Evolutionary conservation across 2,888 invertebrate genomes (phyloP), one percentile per base, ranked within the genome.

Genomic region (Abrostola triplasia): DNA sequence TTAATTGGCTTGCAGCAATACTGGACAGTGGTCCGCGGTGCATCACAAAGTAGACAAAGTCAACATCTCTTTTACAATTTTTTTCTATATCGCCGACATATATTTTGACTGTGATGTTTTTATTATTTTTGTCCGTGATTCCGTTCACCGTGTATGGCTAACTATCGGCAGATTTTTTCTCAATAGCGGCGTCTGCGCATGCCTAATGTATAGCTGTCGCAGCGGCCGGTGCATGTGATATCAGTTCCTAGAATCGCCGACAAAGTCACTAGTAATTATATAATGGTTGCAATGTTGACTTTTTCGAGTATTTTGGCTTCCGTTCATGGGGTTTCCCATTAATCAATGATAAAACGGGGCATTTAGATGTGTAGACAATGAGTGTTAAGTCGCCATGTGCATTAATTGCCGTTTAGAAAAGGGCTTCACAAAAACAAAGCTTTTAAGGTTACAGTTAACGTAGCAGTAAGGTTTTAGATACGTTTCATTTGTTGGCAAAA

Each of bases 101-200:
- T 94, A 94, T 94, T 94, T 94, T 94, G 94, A 94, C 94, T 92
- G 90, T 93, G 94, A 93, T 94, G 94, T 94, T 94, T 94, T 94
- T 94, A 94, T 94, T 93, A 94, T 92, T 94, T 94, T 92, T 93
- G 94, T 93, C 86, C 91, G 90, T 91, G 91, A 92, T 90, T 66
- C 68, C 67, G 75, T 73, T 79, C 75, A 73, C 86, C 85, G 84
- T 84, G 81, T 75, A 84, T 86, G 86, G 87, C 89, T 90, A 86
- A 90, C 87, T 89, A 88, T 88, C 83, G 88, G 82, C 81, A 59
- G 73, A 78, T 90, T 91, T 91, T 85, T 88, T 88, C 78, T 73
- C 77, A 89, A 91, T 89, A 91, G 77, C 88, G 89, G 87, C 88
- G 77, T 77, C 77, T 80, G 84, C 83, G 89, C 88, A 87, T 86